Evolutionary conservation across 92 coral and sea anemone species (phyloP).

Genomic region (Hydrozoanthus gracilis): DNA sequence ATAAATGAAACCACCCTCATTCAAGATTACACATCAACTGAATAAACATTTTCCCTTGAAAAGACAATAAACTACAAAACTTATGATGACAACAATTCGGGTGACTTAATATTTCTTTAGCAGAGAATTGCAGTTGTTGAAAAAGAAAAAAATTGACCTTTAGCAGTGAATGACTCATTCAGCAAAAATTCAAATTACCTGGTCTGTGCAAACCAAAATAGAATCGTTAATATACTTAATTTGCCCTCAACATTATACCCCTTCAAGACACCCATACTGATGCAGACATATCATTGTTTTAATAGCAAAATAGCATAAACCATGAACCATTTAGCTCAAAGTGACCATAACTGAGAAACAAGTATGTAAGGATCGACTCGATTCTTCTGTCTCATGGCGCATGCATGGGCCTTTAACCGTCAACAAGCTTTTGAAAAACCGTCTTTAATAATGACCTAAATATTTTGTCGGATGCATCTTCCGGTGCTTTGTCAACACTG

Average conservation of each 20-base stretch:
- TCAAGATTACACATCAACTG: too few species aligned
- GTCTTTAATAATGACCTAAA: background rate
- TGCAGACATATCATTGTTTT: background rate
- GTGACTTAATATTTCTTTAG: background rate
- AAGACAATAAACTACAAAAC: too few species aligned
- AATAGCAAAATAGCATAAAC: background rate
- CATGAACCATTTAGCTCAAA: too few species aligned
- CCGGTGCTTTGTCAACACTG: constrained; percentile 32
- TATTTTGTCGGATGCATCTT: background rate
- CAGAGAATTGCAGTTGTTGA: background rate
- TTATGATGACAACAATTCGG: too few species aligned
- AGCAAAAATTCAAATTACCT: background rate
- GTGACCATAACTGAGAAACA: too few species aligned
- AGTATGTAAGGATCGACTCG: too few species aligned
- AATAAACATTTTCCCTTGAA: too few species aligned
- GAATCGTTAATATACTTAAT: background rate
- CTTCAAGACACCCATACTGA: background rate
- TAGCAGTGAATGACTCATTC: background rate
- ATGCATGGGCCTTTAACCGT: too few species aligned
- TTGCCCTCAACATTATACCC: background rate
- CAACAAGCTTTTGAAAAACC: too few species aligned
- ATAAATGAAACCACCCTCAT: too few species aligned
- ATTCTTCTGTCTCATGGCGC: too few species aligned
- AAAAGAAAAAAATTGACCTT: background rate
- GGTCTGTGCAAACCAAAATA: background rate